A percentile compares a stretch with the other conserved stretches of the same genome.
Conservation (phyloP, 2,888 invertebrate genomes). For the Philonicus albiceps region DNA sequence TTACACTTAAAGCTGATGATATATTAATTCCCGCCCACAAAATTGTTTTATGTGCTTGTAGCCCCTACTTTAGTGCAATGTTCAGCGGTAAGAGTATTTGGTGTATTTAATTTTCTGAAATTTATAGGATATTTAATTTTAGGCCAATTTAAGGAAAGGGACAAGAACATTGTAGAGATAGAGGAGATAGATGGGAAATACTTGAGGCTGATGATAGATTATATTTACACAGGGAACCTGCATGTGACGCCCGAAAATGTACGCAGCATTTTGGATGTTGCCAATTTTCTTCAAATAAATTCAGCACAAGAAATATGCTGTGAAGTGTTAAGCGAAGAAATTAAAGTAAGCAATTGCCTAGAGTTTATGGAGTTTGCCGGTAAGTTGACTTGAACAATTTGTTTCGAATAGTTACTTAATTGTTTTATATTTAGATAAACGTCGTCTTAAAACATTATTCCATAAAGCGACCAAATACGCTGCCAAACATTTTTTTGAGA, state of each 20-base stretch:
- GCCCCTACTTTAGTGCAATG: slow-evolving; percentile 47
- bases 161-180: slow-evolving; percentile 51
- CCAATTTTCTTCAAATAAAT: slow-evolving; percentile 46
- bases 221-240: slow-evolving; percentile 46
- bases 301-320: slow-evolving; percentile 46
- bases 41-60: slow-evolving; percentile 48
- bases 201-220: slow-evolving; percentile 40
- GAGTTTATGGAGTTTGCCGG: slow-evolving; percentile 46
- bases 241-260: slow-evolving; percentile 42
- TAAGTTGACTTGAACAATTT: not conserved
- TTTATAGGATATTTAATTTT: not conserved
- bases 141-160: slow-evolving; percentile 54
- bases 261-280: slow-evolving; percentile 34
- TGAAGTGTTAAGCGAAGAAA: slow-evolving; percentile 27
- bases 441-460: slow-evolving; percentile 43
- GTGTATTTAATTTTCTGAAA: not conserved
- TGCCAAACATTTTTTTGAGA: slow-evolving; percentile 44
- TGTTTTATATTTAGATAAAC: slow-evolving; percentile 44
- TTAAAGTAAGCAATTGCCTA: slow-evolving; percentile 44
- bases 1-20: slow-evolving; percentile 38
- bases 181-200: slow-evolving; percentile 42
- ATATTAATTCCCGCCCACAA: slow-evolving; percentile 46
- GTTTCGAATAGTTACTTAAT: not conserved
- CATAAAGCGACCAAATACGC: slow-evolving; percentile 43
- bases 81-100: slow-evolving; percentile 40